These are phyloP conservation scores for Periophthalmus modestus DNA, from an alignment of 2,113 vertebrate species.

Conservation along the genomic window DNA sequence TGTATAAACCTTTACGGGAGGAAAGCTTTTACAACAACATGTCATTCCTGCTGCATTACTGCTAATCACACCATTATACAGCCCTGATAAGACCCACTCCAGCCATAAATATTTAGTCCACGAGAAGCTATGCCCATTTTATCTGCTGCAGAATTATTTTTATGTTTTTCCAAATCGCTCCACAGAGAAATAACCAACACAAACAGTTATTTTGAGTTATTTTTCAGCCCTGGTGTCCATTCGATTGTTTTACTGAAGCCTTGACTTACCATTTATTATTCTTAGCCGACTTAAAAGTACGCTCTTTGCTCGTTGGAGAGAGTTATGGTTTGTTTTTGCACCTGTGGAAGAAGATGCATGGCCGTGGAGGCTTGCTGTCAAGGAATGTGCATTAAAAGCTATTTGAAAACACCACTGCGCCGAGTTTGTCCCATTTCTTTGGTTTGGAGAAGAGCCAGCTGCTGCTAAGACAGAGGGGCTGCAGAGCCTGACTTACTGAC, in stretches of 20 bases:
- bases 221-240: constrained; percentile 32
- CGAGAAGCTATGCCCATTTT: constrained; percentile 12
- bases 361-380: constrained; percentile 27
- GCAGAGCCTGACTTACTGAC: constrained; percentile 24
- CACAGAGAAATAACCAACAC: constrained; percentile 48
- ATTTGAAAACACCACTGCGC: constrained; percentile 26
- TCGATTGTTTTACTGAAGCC: constrained; percentile 49
- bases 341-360: constrained; percentile 51
- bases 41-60: constrained; percentile 52
- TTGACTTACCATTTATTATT: constrained; percentile 49
- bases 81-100: constrained; percentile 35
- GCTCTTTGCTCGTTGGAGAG: constrained; percentile 43
- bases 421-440: constrained; percentile 19
- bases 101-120: constrained; percentile 42
- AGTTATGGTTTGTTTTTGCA: constrained; percentile 58
- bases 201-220: constrained; percentile 46
- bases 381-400: constrained; percentile 38
- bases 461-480: constrained; percentile 10
- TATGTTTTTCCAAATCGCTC: constrained; percentile 21
- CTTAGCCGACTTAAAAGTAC: constrained; percentile 52
- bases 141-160: constrained; percentile 38
- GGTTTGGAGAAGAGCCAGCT: constrained; percentile 28
- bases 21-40: constrained; percentile 45
- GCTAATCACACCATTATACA: constrained; percentile 48
- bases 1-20: constrained; percentile 41